These are phyloP conservation scores for Ptycholaimellus sp. DNA, from an alignment of 2,888 invertebrate species.

Conservation along the genomic window DNA sequence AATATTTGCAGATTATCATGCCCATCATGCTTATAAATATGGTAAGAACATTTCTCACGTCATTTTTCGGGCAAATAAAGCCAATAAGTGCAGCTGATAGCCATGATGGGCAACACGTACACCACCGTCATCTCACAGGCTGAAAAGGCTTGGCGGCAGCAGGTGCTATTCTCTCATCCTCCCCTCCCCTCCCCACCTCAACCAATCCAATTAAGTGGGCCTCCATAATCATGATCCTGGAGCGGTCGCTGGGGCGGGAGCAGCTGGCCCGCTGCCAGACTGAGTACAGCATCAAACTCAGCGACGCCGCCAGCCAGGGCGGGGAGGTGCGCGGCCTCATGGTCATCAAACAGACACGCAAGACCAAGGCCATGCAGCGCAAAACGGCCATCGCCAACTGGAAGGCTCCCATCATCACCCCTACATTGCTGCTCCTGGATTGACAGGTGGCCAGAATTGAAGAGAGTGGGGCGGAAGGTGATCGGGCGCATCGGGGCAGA, in stretches of 20 bases:
- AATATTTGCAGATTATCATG: too few relatives aligned
- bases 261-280: constrained; percentile 67
- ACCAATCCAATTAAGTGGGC: too few relatives aligned
- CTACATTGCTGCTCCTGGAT: too few relatives aligned
- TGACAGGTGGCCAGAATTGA: too few relatives aligned
- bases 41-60: too few relatives aligned
- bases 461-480: constrained; percentile 6
- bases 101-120: constrained; percentile 98
- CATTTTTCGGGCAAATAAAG: too few relatives aligned
- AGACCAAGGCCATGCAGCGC: constrained; percentile 72
- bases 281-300: constrained; percentile 67
- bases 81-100: too few relatives aligned
- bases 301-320: constrained; percentile 1
- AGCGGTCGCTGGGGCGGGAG: constrained; percentile 62
- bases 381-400: constrained; percentile 79
- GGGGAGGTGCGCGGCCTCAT: constrained; percentile 55
- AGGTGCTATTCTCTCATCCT: constrained; percentile 39
- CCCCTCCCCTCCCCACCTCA: too few relatives aligned
- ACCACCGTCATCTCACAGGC: constrained; percentile 84
- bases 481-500: neutral
- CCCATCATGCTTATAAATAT: too few relatives aligned
- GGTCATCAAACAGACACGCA: constrained; percentile 82
- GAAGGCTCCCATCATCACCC: too few relatives aligned
- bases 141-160: constrained; percentile 88
- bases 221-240: constrained; percentile 78